Base-by-base conservation (phyloP, 2,797 vertebrate species). In the Anguilla obscura region DNA sequence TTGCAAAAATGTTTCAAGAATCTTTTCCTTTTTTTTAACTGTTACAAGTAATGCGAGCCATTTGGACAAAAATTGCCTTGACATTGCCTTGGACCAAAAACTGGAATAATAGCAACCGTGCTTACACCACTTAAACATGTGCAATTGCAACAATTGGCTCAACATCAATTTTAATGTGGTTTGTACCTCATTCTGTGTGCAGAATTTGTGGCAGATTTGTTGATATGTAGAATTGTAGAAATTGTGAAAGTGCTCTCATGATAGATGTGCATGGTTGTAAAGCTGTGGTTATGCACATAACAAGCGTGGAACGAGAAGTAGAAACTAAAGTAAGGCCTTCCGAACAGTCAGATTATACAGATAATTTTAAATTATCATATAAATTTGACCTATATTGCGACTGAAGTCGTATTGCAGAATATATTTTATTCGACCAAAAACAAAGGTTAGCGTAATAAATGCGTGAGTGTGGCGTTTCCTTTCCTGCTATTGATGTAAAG, bases 401-500 rank as follows among this genome's bases (percentile, higher is more conserved):
- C 1, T 69, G 63, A 6, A n/a, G 60, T 63, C 18, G 5, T 63
- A 63, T 24, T 63, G 30, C 33, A 76, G 71, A 36, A 36, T 76
- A 76, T 76, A 36, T 33, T 76, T 76, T 76, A 74, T 8, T 74
- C 33, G 3, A n/a, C 36, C 18, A 50, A 82, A 82, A 48, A 69
- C 18, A 82, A 9, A 50, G 18, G 5, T 18, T 50, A 7, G 24
- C 9, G 3, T 33, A 48, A 33, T 18, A 50, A 48, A 82, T 30
- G 8, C 10, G 21, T 82, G 48, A 48, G 74, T 79, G 21, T 16
- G 33, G 79, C 45, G 16, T n/a, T 82, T 82, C 21, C 8, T n/a
- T 80, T 33, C 10, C 18, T 80, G 30, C 76, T 48, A 45, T 80
- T 82, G 79, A 82, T 82, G 79, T 82, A 48, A 82, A 50, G 79